These are phyloP conservation scores for Lomographa bimaculata DNA, from an alignment of 2,888 invertebrate genomes.

Conservation along the genomic window DNA sequence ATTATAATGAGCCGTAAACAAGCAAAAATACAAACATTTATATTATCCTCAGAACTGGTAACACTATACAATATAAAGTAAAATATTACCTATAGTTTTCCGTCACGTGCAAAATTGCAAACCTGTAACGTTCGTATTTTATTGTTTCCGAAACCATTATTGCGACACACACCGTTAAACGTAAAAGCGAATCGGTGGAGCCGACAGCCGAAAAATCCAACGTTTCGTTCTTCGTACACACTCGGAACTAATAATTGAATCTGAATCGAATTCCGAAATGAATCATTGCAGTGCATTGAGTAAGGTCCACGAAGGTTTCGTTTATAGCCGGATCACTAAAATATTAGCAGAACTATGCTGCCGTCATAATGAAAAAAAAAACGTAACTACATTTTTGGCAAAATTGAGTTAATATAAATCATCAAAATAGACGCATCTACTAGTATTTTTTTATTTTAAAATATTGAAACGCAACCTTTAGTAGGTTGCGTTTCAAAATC, in stretches of 20 bases:
- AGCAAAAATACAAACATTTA: slow-evolving; percentile 16
- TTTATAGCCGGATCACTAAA: no score
- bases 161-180: slow-evolving; percentile 63
- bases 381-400: no score
- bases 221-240: slow-evolving; percentile 37
- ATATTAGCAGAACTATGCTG: no score
- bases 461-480: no score
- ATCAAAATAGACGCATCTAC: no score
- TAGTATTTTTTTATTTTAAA: no score
- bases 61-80: slow-evolving; percentile 8
- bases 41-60: slow-evolving; percentile 14
- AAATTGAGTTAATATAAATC: no score
- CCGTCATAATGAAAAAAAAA: no score
- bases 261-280: slow-evolving; percentile 44
- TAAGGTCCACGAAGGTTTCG: neutral
- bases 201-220: slow-evolving; percentile 46
- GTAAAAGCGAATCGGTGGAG: slow-evolving; percentile 48
- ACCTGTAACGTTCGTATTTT: slow-evolving; percentile 50
- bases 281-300: slow-evolving; percentile 37
- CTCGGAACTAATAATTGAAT: slow-evolving; percentile 50
- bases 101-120: slow-evolving; percentile 38
- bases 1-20: slow-evolving; percentile 13
- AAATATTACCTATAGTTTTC: slow-evolving; percentile 22
- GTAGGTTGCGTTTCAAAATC: no score
- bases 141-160: slow-evolving; percentile 62